Base-by-base conservation (phyloP, 2,113 vertebrate species). In the Mesocricetus auratus region DNA sequence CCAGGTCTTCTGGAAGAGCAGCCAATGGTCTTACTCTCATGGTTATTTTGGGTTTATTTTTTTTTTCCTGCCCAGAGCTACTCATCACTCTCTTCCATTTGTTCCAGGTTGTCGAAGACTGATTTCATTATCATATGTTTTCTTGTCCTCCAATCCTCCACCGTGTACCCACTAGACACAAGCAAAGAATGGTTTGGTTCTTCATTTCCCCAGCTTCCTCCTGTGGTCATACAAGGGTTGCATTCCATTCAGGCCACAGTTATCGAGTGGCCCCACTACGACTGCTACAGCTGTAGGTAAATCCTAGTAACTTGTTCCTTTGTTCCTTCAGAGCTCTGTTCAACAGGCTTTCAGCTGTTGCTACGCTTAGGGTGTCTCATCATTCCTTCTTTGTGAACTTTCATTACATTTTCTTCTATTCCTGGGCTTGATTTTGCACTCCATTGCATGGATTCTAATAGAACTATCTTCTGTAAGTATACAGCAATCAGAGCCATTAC, bases 401-500 rank as follows among this genome's bases (percentile, higher is more conserved):
- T 85, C 88, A 94, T 78, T 83, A 85, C 75, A 86, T 36, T 77
- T 42, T 90, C 66, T 90, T 78, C 69, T 64, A 64, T 33, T 95
- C 36, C 82, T 77, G 21, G 45, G n/a, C 47, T 26, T 91, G 47
- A 68, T 91, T 94, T 89, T 77, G 36, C 24, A 58, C 69, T 60
- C 62, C 24, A 62, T 16, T 94, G n/a, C 24, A 68, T 79, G 22
- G 17, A 64, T 60, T 47, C 53, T 56, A n/a, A 85, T 19, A 94
- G n/a, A 94, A 93, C 85, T 24, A 50, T 42, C 79, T 89, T 89
- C 50, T 68, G 45, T 39, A 86, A 47, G 47, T 56, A 36, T 62
- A 19, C 22, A 85, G 42, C 11, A 45, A n/a, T 89, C 47, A 58
- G 47, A 85, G 15, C 3, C 53, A 89, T 66, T 53, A 62, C 36